Evolutionary conservation across 2,797 vertebrate species (phyloP), one percentile per base, ranked within the genome.

Genomic region (Corythornis leucogaster): DNA sequence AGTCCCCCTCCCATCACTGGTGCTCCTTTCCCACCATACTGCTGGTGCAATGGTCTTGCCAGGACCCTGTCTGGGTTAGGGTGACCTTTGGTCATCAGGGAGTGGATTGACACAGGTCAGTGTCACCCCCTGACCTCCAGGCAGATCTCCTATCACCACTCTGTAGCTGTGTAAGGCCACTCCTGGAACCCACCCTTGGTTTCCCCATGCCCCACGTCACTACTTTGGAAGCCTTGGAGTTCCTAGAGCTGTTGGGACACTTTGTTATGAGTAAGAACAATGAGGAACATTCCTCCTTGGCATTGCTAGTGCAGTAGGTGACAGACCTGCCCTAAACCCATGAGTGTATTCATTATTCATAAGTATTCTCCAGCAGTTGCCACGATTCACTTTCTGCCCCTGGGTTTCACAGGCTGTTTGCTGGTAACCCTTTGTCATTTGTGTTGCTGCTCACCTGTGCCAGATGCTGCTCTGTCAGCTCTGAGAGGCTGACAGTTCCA

Each of bases 311-410:
- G 76, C 81, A 90, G 89, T 79, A 15, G 38, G 38, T 91, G 92
- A 73, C n/a, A 83, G 87, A 75, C 85, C 76, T 87, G 38, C 82
- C 33, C 61, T 67, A 90, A 78, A 62, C 69, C 58, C 93, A 77
- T 94, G 89, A 90, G 64, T 84, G 86, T 96, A 96, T 97, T 96
- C 92, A 96, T 93, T 87, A 96, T 96, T 96, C 94, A 94, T 81
- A 97, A 97, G 94, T 97, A 96, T 97, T 97, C 73, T 58, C 92
- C 90, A 95, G 0, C 35, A 93, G 73, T 85, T 90, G 81, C 80
- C 15, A n/a, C 90, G 69, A 4, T 64, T 89, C 84, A 61, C 58
- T 45, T 93, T 85, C 77, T 85, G 50, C 75, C 73, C 63, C 4
- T 76, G 80, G 81, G 45, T 68, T 92, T 78, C 80, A 40, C 43